Percentiles rank a stretch among this genome's conserved stretches.
Conservation (phyloP, 2,113 vertebrate species). For the Gopherus evgoodei region DNA sequence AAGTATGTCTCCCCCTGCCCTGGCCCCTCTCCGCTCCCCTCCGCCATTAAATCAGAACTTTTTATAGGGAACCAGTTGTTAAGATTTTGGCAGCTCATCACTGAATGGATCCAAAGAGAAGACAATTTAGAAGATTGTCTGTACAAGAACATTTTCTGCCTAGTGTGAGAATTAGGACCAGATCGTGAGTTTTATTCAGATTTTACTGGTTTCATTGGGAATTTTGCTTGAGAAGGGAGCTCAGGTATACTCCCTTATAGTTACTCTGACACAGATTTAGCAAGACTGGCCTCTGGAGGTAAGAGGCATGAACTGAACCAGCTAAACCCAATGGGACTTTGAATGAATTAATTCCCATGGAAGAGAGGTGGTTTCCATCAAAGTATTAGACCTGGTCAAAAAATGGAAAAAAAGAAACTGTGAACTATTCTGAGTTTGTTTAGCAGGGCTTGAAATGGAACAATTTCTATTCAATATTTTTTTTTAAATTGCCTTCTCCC, state of each 20-base stretch:
- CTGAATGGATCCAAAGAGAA: neutral
- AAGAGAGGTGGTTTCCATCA: neutral
- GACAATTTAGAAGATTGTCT: conserved; percentile 34
- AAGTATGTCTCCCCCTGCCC: no score
- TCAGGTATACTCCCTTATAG: neutral
- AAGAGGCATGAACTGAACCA: accelerated
- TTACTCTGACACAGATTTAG: neutral
- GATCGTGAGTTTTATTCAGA: conserved; percentile 7
- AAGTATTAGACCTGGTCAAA: neutral
- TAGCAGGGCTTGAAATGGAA: conserved; percentile 18
- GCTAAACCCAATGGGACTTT: neutral
- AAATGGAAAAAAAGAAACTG: neutral
- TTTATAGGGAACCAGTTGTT: no score
- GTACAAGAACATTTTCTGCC: neutral
- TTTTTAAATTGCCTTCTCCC: neutral
- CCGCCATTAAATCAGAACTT: no score
- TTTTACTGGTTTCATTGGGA: neutral
- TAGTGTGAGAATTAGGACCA: neutral
- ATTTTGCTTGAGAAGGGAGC: neutral
- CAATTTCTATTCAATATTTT: conserved; percentile 30
- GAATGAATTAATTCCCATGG: conserved; percentile 6
- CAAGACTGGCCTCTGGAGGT: neutral
- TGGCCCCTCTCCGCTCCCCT: no score
- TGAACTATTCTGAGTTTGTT: neutral
- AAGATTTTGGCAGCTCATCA: no score